phyloP scores from a whole-genome alignment of 1,140 invertebrate genomes.

The Dendroctonus valens region DNA sequence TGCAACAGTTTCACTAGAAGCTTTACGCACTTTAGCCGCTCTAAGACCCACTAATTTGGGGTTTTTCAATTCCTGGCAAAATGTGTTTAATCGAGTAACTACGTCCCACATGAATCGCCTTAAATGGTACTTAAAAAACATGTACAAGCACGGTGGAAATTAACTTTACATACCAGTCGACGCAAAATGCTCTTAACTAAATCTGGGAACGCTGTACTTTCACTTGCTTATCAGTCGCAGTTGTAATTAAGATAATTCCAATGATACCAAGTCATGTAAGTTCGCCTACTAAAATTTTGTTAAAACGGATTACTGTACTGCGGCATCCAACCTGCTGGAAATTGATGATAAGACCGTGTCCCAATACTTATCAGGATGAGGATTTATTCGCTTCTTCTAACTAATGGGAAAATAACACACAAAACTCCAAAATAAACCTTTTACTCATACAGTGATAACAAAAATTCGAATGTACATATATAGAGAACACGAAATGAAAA shows the following conservation, averaged over 20 bases:
- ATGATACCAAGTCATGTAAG: not conserved
- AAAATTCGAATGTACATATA: not conserved
- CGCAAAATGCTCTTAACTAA: not conserved
- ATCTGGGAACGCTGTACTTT: not conserved
- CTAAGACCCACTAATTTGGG: not conserved
- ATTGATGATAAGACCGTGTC: too few species aligned
- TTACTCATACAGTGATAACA: not conserved
- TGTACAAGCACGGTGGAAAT: not conserved
- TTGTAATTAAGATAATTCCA: not conserved
- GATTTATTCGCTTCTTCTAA: too few species aligned
- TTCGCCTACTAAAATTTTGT: too few species aligned
- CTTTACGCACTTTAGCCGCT: not conserved
- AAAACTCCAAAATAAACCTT: not conserved
- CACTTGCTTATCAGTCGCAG: not conserved
- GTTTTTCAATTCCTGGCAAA: not conserved
- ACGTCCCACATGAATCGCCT: not conserved
- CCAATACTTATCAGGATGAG: too few species aligned
- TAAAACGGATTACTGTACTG: too few species aligned
- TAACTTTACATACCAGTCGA: not conserved
- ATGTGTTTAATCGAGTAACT: conserved; percentile 3
- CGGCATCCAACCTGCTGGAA: too few species aligned
- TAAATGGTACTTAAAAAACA: not conserved
- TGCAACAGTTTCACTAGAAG: not conserved
- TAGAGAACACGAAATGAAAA: too few species aligned
- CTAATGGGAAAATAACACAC: too few species aligned